Percentiles rank a stretch among this genome's conserved stretches.
phyloP scores from a whole-genome alignment of 2,113 vertebrate species.

The Penelope pileata region DNA sequence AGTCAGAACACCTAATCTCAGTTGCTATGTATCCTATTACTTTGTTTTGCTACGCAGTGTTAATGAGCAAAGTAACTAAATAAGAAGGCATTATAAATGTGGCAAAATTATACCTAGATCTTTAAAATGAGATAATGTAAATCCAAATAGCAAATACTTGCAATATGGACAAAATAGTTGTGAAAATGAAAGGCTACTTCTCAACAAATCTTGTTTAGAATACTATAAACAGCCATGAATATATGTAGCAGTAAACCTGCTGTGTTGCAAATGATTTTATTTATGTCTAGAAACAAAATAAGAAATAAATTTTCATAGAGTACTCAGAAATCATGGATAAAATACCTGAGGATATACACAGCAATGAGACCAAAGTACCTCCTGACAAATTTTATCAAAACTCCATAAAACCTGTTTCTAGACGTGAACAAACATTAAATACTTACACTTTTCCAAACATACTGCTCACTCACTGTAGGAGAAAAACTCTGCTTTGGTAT shows the following conservation, averaged over 20 bases:
- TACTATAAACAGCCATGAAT: not conserved
- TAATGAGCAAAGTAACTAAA: not conserved
- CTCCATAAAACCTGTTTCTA: not conserved
- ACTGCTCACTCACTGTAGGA: not conserved
- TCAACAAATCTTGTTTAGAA: not conserved
- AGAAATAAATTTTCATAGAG: not conserved
- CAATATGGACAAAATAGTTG: not conserved
- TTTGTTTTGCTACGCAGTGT: not conserved
- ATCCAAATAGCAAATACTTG: not conserved
- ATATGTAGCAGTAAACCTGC: not conserved
- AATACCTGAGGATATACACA: not conserved
- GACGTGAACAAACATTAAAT: not conserved
- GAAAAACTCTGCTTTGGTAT: not conserved
- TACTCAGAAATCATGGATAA: not conserved
- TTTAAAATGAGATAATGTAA: not conserved
- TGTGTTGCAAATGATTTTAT: not conserved
- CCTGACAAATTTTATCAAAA: not conserved
- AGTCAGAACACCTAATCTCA: not conserved
- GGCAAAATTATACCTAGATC: not conserved
- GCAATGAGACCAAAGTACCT: not conserved
- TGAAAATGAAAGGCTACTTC: not conserved
- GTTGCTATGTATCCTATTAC: not conserved
- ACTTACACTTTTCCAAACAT: not conserved
- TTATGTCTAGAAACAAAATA: not conserved
- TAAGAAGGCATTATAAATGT: not conserved